These are phyloP conservation scores for Lamellibrachia columna DNA, from an alignment of 2,888 invertebrate species.

Conservation along the genomic window DNA sequence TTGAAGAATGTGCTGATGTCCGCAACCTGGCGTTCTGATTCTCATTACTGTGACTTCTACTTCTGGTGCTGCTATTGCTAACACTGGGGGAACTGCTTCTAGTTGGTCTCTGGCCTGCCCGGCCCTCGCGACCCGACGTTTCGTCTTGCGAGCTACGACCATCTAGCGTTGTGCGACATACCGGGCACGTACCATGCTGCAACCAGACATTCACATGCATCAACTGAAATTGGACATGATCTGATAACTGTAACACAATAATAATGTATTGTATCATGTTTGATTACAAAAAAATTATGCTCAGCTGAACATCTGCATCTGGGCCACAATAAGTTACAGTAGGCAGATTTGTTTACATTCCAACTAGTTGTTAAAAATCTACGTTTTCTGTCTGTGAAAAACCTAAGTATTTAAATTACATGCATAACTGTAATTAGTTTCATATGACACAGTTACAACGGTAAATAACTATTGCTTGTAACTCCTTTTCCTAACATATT, in stretches of 20 bases:
- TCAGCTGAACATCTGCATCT: too few relatives aligned
- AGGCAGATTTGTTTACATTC: too few relatives aligned
- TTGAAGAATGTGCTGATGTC: background rate
- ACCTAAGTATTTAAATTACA: too few relatives aligned
- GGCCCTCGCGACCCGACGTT: background rate
- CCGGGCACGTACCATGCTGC: slow-evolving; percentile 92
- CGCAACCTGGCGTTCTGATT: background rate
- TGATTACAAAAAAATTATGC: too few relatives aligned
- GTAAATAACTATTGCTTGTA: too few relatives aligned
- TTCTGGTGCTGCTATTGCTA: background rate
- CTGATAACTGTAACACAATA: background rate
- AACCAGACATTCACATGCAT: slow-evolving; percentile 33
- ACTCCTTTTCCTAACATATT: too few relatives aligned
- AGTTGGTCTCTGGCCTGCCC: background rate
- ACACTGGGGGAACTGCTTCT: background rate
- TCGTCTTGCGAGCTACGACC: slow-evolving; percentile 13
- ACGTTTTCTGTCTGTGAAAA: too few relatives aligned
- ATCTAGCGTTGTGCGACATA: slow-evolving; percentile 84
- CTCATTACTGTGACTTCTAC: background rate
- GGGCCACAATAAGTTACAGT: too few relatives aligned
- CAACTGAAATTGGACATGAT: background rate
- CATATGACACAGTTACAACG: too few relatives aligned
- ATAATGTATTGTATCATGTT: background rate
- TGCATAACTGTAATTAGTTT: too few relatives aligned
- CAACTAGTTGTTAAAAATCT: too few relatives aligned